Percentiles rank a stretch among this genome's conserved stretches.
Conservation (phyloP, 2,797 vertebrate genomes). For the Lepus townsendii region DNA sequence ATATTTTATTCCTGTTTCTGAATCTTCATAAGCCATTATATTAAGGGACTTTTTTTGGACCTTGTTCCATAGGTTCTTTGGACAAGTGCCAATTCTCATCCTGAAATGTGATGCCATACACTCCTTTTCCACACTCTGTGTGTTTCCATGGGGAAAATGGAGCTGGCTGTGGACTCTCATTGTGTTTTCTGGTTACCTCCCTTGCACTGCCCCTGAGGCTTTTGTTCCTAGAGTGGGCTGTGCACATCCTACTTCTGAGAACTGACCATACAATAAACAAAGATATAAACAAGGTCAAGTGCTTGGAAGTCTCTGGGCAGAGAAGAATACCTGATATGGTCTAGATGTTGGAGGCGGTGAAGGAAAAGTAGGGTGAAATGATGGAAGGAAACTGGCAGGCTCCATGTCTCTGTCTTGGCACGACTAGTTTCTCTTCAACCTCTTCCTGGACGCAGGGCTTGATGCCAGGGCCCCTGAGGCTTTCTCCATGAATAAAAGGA, state of each 20-base stretch:
- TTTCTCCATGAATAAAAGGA: slow-evolving; percentile 75
- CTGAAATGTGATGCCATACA: neutral
- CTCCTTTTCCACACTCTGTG: neutral
- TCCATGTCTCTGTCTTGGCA: slow-evolving; percentile 49
- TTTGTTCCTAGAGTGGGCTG: slow-evolving; percentile 63
- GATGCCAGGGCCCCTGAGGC: neutral
- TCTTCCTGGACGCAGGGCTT: slow-evolving; percentile 65
- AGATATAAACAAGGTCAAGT: slow-evolving; percentile 36
- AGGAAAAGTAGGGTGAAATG: slow-evolving; percentile 14
- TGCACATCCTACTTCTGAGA: slow-evolving; percentile 71
- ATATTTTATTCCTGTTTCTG: neutral
- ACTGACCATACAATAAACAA: slow-evolving; percentile 58
- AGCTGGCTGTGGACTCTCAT: neutral
- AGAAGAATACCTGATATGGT: slow-evolving; percentile 57
- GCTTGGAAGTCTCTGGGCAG: neutral
- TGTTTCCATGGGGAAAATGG: neutral
- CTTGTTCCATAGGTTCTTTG: neutral
- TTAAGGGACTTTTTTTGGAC: neutral
- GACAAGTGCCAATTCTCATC: neutral
- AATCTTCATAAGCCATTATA: neutral
- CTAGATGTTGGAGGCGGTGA: neutral
- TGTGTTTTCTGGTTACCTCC: slow-evolving; percentile 29
- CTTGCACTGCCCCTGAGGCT: neutral
- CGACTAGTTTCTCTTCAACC: neutral
- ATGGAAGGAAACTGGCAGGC: slow-evolving; percentile 65